phyloP scores from a whole-genome alignment of 1,140 invertebrate species.

The Ooceraea biroi region DNA sequence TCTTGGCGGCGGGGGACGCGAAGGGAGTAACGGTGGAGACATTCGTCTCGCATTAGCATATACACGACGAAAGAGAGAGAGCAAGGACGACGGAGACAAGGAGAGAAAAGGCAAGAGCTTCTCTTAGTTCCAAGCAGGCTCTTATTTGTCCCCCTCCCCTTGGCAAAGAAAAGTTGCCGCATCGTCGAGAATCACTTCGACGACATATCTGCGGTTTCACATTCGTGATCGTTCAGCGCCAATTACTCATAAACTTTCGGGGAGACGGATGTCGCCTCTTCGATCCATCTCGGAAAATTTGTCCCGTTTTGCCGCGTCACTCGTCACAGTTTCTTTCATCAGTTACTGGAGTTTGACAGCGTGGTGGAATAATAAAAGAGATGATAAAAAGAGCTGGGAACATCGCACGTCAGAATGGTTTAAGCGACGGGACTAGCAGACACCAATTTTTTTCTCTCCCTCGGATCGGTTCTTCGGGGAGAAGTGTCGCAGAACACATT shows the following conservation, averaged over 20 bases:
- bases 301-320: not conserved
- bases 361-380: not conserved
- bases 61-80: constrained; percentile 79
- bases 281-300: not conserved
- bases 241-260: constrained; percentile 17
- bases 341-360: not conserved
- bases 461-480: constrained; percentile 33
- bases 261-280: not conserved
- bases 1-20: constrained; percentile 60
- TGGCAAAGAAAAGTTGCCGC: constrained; percentile 40
- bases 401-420: constrained; percentile 16
- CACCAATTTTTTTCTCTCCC: not conserved
- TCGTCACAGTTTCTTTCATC: not conserved
- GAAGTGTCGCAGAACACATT: constrained; percentile 53
- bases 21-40: constrained; percentile 75
- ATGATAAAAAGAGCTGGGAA: constrained; percentile 14
- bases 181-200: constrained; percentile 51
- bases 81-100: constrained; percentile 35
- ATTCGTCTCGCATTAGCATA: constrained; percentile 85
- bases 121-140: constrained; percentile 63
- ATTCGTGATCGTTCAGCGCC: constrained; percentile 25
- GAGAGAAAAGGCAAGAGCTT: constrained; percentile 36
- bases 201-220: not conserved
- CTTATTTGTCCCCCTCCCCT: constrained; percentile 50
- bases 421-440: constrained; percentile 28